Conservation (phyloP, 2,888 invertebrate species). For the Drosophila meridionalis region DNA sequence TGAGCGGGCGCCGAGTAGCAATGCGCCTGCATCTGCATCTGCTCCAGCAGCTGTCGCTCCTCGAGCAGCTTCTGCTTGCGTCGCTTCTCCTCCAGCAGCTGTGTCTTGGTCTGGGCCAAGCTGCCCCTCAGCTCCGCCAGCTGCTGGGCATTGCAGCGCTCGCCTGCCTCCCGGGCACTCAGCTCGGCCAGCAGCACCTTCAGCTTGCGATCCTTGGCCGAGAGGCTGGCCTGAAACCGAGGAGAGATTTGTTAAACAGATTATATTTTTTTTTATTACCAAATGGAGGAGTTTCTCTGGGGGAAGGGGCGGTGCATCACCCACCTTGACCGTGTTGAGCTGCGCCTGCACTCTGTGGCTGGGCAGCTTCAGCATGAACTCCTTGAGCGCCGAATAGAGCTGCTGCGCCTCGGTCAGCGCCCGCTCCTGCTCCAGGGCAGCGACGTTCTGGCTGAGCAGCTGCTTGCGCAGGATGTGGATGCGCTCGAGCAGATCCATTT, state of each 20-base stretch:
- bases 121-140: slow-evolving; percentile 79
- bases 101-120: slow-evolving; percentile 79
- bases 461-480: slow-evolving; percentile 88
- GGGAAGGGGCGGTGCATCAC: background rate
- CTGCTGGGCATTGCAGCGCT: slow-evolving; percentile 73
- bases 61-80: slow-evolving; percentile 82
- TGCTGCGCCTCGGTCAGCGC: slow-evolving; percentile 82
- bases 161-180: slow-evolving; percentile 78
- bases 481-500: slow-evolving; percentile 92
- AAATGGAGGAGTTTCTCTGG: background rate
- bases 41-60: slow-evolving; percentile 82
- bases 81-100: slow-evolving; percentile 81
- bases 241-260: background rate
- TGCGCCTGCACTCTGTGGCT: slow-evolving; percentile 83
- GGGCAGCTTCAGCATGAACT: slow-evolving; percentile 84
- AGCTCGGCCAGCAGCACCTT: slow-evolving; percentile 84
- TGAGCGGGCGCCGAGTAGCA: slow-evolving; percentile 83
- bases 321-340: slow-evolving; percentile 83
- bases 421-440: slow-evolving; percentile 79
- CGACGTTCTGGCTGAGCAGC: slow-evolving; percentile 82
- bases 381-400: slow-evolving; percentile 82
- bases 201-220: slow-evolving; percentile 81
- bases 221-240: slow-evolving; percentile 73
- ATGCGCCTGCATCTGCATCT: slow-evolving; percentile 84
- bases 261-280: slow-evolving; percentile 18